Evolutionary conservation across 2,797 vertebrate species (phyloP).

Genomic region (Eulemur rubriventer): DNA sequence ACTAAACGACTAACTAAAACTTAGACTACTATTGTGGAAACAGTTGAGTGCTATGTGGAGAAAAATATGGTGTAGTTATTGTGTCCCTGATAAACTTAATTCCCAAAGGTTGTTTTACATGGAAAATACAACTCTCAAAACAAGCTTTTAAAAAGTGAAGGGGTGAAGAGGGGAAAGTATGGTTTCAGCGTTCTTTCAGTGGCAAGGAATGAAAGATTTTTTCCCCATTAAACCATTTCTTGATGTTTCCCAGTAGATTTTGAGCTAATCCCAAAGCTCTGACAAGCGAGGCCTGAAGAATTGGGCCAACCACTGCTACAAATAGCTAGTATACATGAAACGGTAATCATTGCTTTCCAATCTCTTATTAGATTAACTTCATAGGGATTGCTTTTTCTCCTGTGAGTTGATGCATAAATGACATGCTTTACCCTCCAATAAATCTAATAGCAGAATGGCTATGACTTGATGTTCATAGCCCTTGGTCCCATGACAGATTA

Average conservation of each 20-base stretch:
- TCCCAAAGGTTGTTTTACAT: constrained; percentile 59
- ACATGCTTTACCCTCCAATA: constrained; percentile 88
- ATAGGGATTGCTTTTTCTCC: constrained; percentile 86
- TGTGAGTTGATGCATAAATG: constrained; percentile 88
- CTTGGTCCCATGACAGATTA: constrained; percentile 85
- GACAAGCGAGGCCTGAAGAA: constrained; percentile 81
- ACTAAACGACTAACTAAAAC: neutral
- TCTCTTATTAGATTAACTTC: constrained; percentile 89
- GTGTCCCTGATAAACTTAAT: constrained; percentile 52
- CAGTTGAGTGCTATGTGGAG: neutral
- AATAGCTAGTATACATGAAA: constrained; percentile 86
- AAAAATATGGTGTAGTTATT: neutral
- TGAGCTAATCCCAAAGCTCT: constrained; percentile 82
- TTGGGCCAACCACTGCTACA: constrained; percentile 85
- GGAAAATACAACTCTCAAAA: constrained; percentile 65
- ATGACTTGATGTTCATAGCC: constrained; percentile 85
- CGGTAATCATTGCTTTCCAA: constrained; percentile 86
- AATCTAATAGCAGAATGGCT: constrained; percentile 86
- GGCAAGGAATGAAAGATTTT: constrained; percentile 76
- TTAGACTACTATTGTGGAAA: neutral
- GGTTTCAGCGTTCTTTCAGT: constrained; percentile 64
- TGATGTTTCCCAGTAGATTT: constrained; percentile 81
- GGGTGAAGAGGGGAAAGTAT: neutral
- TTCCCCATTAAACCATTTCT: constrained; percentile 82
- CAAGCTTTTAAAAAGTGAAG: constrained; percentile 70